Evolutionary conservation across 2,113 vertebrate genomes (phyloP), one percentile per base, ranked within the genome.

Genomic region (Sturnira hondurensis): DNA sequence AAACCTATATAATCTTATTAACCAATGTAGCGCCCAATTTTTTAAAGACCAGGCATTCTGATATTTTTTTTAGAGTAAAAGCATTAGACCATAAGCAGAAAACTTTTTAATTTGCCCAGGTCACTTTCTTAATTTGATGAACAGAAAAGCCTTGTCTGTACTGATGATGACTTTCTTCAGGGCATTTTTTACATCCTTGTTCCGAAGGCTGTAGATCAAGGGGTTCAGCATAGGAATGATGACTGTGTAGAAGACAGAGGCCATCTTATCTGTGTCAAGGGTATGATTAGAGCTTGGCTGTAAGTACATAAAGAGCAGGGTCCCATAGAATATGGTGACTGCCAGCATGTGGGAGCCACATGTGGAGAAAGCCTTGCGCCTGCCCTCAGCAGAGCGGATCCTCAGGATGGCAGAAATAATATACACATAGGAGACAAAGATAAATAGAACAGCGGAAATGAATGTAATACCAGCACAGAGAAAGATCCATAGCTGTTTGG

Each of bases 191-290:
- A 98, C 96, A 7, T 97, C 96, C 58, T 97, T 98, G 54, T 98
- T 97, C 70, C 97, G 86, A 1, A 97, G 56, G n/a, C 97, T 98
- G 5, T 98, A 97, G 63, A 97, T 97, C 17, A 97, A 82, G 2
- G 97, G 97, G 24, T 98, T 98, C 52, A 97, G 20, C 96, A 97
- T 95, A 7, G 97, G 97, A 24, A 98, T 98, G 92, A 97, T 56
- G 43, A 96, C 88, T 0, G 97, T 96, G 41, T 97, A 97, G 68
- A 97, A 98, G 28, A 97, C 94, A 3, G 97, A 97, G 1, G 95
- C 97, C 89, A 83, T 87, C 43, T 97, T 97, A 38, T 97, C 96
- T 24, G 91, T 97, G 91, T 97, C 93, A 3, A 97, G 95, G 26
- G 96, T 95, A 68, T 95, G 97, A 33, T 86, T 91, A 28, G 97